These are phyloP conservation scores for Polymixis flavicincta DNA, from an alignment of 2,888 invertebrate species.

Conservation along the genomic window DNA sequence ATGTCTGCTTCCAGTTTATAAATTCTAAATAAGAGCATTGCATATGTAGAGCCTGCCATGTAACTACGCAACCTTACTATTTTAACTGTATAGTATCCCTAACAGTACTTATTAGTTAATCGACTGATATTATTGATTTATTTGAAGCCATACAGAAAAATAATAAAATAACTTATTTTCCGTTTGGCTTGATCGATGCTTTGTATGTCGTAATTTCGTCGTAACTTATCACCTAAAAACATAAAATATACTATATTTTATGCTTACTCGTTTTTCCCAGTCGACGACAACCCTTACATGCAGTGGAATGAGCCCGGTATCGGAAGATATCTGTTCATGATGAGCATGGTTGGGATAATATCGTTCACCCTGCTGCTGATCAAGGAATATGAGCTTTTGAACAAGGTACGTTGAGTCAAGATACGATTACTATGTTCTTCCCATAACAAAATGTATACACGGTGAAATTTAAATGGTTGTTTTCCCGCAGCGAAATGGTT, in stretches of 20 bases:
- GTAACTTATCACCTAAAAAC: neutral
- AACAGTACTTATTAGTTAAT: neutral
- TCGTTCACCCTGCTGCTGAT: conserved; percentile 91
- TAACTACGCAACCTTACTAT: neutral
- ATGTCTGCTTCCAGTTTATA: conserved; percentile 4
- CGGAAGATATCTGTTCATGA: conserved; percentile 93
- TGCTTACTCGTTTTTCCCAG: conserved; percentile 69
- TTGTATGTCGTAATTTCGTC: conserved; percentile 26
- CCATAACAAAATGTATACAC: neutral
- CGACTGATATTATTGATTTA: neutral
- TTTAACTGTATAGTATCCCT: neutral
- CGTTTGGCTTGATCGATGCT: neutral
- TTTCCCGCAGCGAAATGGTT: no score
- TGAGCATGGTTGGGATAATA: conserved; percentile 91
- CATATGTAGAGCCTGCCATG: neutral
- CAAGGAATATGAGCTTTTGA: conserved; percentile 91
- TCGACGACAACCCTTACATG: conserved; percentile 90
- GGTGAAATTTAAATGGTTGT: no score
- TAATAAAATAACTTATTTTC: neutral
- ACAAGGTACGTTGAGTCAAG: conserved; percentile 78
- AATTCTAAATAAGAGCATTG: conserved; percentile 1
- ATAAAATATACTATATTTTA: neutral
- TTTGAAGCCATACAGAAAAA: neutral
- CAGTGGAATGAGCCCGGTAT: conserved; percentile 93
- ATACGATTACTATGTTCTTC: neutral